Percentiles rank a stretch among this genome's conserved stretches.
Evolutionary conservation across 2,888 invertebrate genomes (phyloP).

Genomic region (Drosophila multiciliata): DNA sequence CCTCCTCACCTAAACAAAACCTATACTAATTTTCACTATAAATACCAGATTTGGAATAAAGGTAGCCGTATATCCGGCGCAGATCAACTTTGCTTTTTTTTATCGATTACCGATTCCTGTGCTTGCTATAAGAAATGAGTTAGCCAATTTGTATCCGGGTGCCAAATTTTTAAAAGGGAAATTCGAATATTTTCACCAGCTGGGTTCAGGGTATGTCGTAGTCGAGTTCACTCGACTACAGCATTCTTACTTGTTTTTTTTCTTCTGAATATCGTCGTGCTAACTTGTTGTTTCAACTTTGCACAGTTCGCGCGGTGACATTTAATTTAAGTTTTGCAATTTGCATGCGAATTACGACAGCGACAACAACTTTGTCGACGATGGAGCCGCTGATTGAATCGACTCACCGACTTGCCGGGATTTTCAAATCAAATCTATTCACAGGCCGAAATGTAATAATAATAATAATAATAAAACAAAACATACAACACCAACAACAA

Average conservation of each 20-base stretch:
- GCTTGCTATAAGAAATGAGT: too few relatives aligned
- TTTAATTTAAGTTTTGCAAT: conserved; percentile 80
- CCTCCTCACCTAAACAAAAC: too few relatives aligned
- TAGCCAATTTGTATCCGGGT: too few relatives aligned
- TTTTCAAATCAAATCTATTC: conserved; percentile 56
- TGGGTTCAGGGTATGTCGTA: too few relatives aligned
- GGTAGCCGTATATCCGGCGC: too few relatives aligned
- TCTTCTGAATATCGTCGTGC: background rate
- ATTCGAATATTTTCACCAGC: too few relatives aligned
- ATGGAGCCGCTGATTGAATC: conserved; percentile 55
- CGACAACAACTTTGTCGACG: conserved; percentile 15
- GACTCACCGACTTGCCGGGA: conserved; percentile 15
- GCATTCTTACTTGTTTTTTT: background rate
- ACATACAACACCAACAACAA: conserved; percentile 4
- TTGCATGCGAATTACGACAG: conserved; percentile 64
- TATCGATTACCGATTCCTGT: too few relatives aligned
- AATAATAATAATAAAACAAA: conserved; percentile 13
- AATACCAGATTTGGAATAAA: too few relatives aligned
- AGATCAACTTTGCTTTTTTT: too few relatives aligned
- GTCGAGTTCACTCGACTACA: too few relatives aligned
- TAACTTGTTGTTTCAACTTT: conserved; percentile 24
- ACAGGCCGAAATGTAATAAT: conserved; percentile 22
- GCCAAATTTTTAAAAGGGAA: too few relatives aligned
- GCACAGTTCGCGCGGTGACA: conserved; percentile 49
- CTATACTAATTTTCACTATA: too few relatives aligned